Base-by-base conservation (phyloP, 2,113 vertebrate genomes). In the Corythaeola cristata region DNA sequence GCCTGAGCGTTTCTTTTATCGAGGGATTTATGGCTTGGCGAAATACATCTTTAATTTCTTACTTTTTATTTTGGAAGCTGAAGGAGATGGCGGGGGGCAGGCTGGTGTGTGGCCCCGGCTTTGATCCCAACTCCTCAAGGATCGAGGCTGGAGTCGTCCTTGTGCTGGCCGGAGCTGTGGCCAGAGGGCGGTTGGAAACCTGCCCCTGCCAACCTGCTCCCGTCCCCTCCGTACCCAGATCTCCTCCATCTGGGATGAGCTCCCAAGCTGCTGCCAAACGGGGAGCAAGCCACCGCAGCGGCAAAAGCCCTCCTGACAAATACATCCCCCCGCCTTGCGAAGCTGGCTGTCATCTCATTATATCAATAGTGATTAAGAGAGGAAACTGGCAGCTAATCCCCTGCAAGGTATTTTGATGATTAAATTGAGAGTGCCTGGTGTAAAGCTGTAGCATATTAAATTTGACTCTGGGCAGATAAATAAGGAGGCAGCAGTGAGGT, bases 331-430 rank as follows among this genome's bases (percentile, higher is more conserved):
- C 53, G 5, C 72, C 75, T 72, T 12, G 5, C 1, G 7, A 27
- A 91, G 62, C 86, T 72, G 86, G 1, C 66, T 90, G 96, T 88
- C 94, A 58, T 73, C 95, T 93, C 89, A 10, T 96, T 79, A 10
- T 30, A 88, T 66, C 87, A 86, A 44, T 12, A 78, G 86, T 81
- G 95, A 94, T 91, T 78, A 85, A 91, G 72, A 81, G 82, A 81
- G 79, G 81, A 81, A 88, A 58, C 39, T 80, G 96, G 59, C 93
- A 93, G 88, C 77, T 96, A 93, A 91, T 94, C 60, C 90, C 60
- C 75, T 88, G 66, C 86, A 74, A 91, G 95, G 95, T 92, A 66
- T 88, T 85, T 18, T 89, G 87, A 69, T 93, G 77, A 91, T 82
- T 88, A 58, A 76, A 94, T 50, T 27, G 72, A 56, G 90, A 86